Base-by-base conservation (phyloP, 2,113 vertebrate genomes). In the Potamarius usumacintae region DNA sequence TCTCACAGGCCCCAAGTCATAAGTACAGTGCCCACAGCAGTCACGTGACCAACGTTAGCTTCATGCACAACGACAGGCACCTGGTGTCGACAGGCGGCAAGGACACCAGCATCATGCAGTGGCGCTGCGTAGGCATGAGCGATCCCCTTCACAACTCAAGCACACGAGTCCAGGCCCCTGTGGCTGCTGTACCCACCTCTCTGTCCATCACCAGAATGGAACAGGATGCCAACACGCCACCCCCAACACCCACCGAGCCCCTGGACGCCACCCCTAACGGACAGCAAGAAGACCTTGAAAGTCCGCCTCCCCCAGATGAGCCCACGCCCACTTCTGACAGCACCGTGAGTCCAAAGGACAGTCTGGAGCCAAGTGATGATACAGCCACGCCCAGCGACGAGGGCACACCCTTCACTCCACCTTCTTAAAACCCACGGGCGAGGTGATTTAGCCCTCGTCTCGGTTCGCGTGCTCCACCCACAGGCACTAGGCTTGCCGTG, bases 1-100 rank as follows among this genome's bases (percentile, higher is more conserved):
- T 87, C 42, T 42, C 3, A 7, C 89, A 99, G 98, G 98, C 97
- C 83, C 98, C 98, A 52, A 99, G 98, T 92, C 96, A 98, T 90
- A 99, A 99, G 91, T 99, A 99, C 95, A 97, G 97, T 0, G 98
- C 97, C 86, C 98, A 99, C 95, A 99, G 98, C 90, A 99, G 98
- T 94, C 98, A 99, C 1, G 98, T 99, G 94, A 99, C 98, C 93
- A 99, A 99, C 0, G 98, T 99, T 92, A 99, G 97, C 92, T 99
- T 99, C 92, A 96, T 97, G 89, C 94, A 96, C 67, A 96, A 92
- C 0, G 98, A 99, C 88, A 94, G 95, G 90, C 97, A 99, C 93
- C 96, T 99, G 92, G 95, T 99, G 93, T 99, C 98, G 55, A 99
- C 98, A 65, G 98, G 98, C 81, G 98, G 98, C 62, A 99, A 99